Conservation (phyloP, 2,888 invertebrate species). For the Hermodice carunculata region DNA sequence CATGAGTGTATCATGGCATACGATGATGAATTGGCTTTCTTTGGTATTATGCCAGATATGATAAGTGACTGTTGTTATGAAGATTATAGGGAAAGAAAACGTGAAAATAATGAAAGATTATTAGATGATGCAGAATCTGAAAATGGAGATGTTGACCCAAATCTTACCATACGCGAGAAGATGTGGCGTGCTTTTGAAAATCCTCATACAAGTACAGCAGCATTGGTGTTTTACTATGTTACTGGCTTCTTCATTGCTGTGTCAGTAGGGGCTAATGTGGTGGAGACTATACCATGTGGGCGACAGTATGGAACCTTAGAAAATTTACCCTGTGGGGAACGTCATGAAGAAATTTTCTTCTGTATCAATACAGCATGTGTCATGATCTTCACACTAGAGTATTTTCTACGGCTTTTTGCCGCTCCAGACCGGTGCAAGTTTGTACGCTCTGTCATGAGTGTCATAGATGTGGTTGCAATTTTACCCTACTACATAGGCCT, state of each 20-base stretch:
- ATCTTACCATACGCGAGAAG: slow-evolving; percentile 82
- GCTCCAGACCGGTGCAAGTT: slow-evolving; percentile 98
- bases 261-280: slow-evolving; percentile 98
- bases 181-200: slow-evolving; percentile 99
- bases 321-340: slow-evolving; percentile 88
- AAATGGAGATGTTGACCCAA: slow-evolving; percentile 76
- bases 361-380: slow-evolving; percentile 99
- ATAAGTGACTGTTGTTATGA: slow-evolving; percentile 99
- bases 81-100: slow-evolving; percentile 97
- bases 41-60: slow-evolving; percentile 95
- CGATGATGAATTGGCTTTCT: slow-evolving; percentile 98
- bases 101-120: slow-evolving; percentile 97
- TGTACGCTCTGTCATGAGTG: slow-evolving; percentile 97
- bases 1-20: slow-evolving; percentile 99
- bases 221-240: slow-evolving; percentile 98
- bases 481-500: slow-evolving; percentile 98
- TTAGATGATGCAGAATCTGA: slow-evolving; percentile 84
- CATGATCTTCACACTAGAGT: slow-evolving; percentile 99
- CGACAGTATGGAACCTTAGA: slow-evolving; percentile 72
- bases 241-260: slow-evolving; percentile 99
- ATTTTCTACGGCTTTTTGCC: slow-evolving; percentile 90
- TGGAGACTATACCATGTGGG: slow-evolving; percentile 96
- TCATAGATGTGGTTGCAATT: slow-evolving; percentile 99
- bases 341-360: slow-evolving; percentile 93
- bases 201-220: slow-evolving; percentile 96